These are phyloP conservation scores for Gymnopithys bicolor DNA, from an alignment of 2,797 vertebrate genomes.

Conservation along the genomic window DNA sequence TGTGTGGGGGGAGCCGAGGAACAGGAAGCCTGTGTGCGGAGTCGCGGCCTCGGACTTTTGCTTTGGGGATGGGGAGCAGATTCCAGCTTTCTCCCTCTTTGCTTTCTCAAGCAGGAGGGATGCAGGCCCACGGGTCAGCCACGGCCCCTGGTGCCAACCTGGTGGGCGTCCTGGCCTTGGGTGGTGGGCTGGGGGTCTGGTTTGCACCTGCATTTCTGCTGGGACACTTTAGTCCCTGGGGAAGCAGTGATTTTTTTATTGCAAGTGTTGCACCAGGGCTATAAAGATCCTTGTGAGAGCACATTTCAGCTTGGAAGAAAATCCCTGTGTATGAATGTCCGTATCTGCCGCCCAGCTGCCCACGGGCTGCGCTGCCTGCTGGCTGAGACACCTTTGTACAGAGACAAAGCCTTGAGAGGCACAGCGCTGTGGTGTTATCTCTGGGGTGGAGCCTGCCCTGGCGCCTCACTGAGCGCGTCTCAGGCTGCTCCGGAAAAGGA, in stretches of 20 bases:
- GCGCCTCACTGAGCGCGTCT: not conserved
- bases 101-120: not conserved
- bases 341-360: not conserved
- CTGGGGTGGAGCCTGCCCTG: conserved; percentile 1
- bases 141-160: fast-evolving
- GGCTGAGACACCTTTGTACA: not conserved
- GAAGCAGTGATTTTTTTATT: not conserved
- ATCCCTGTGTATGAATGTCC: fast-evolving
- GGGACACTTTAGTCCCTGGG: not conserved
- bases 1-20: not conserved
- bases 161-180: not conserved
- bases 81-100: not conserved
- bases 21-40: not conserved
- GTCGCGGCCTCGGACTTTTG: not conserved
- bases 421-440: not conserved
- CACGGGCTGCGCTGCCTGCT: not conserved
- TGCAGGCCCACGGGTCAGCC: fast-evolving
- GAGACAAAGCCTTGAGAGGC: not conserved
- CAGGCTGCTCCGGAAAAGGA: not conserved
- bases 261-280: not conserved
- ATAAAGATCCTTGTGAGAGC: not conserved
- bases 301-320: not conserved
- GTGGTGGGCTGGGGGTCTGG: fast-evolving
- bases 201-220: not conserved
- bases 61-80: not conserved